Base-by-base conservation (phyloP, 2,888 invertebrate species). In the Hypena proboscidalis region DNA sequence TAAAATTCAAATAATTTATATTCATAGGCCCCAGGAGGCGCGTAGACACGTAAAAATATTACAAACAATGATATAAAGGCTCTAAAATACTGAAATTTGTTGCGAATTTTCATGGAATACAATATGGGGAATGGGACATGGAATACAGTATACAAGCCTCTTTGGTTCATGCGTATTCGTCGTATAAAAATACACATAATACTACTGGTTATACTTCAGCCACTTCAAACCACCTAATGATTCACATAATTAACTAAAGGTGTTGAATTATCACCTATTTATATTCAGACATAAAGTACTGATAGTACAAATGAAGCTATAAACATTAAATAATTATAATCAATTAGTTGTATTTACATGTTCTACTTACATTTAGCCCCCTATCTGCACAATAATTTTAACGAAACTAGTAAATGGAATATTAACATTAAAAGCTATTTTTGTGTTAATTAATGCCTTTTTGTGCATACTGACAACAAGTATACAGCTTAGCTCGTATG, bases 311-410 rank as follows among this genome's bases (percentile, higher is more conserved):
- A 63, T 49, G 32, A 38, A 51, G 27, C 17, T 29, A 53, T 56
- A 49, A 64, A 64, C 42, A 43, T 58, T 55, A 47, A 46, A 55
- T 52, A 56, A 55, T 46, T 47, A 50, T 55, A 61, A 56, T 61
- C 58, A 61, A 58, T 53, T 52, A 56, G 49, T 51, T 53, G 22
- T 51, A 49, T 42, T 62, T 58, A 55, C 46, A 40, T 37, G 44
- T 56, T 44, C 11, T 32, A 48, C 40, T 27, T 49, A 55, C n/a
- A n/a, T n/a, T n/a, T 49, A 43, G 40, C 42, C 22, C 7, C 37
- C 8, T 55, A 52, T 52, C 54, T 44, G 38, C 36, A 25, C 40
- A 46, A 46, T 27, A 10, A 29, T 38, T 36, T 34, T 34, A 44
- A 33, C 5, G 11, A 11, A 36, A 10, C 27, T 8, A 22, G 48